These are phyloP conservation scores for Xerus rutilus DNA, from an alignment of 2,797 vertebrate species.

Conservation along the genomic window DNA sequence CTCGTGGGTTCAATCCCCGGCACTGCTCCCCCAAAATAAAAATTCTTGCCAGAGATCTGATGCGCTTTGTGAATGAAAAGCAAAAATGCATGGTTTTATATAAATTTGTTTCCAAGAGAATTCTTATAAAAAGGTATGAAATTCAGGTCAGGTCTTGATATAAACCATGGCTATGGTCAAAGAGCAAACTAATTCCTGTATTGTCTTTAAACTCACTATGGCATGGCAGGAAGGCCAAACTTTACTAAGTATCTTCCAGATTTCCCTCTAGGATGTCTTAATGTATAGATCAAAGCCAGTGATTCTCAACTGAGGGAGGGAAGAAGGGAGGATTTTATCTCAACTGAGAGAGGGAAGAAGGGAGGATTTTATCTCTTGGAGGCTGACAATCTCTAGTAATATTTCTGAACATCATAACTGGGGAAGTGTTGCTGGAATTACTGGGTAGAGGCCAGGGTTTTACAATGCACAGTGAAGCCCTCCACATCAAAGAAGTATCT, in stretches of 20 bases:
- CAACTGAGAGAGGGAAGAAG: not conserved
- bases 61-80: not conserved
- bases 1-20: too few species aligned
- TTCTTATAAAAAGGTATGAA: not conserved
- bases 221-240: not conserved
- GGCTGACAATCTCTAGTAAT: not conserved
- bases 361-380: not conserved
- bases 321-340: too few species aligned
- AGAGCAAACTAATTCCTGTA: not conserved
- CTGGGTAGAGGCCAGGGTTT: not conserved
- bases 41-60: constrained; percentile 45
- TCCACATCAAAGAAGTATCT: not conserved
- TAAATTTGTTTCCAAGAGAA: not conserved
- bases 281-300: not conserved
- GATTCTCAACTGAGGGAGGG: not conserved
- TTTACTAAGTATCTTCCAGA: not conserved
- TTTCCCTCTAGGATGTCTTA: not conserved
- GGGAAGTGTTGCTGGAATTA: not conserved
- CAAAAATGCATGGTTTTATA: not conserved
- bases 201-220: not conserved
- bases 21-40: not conserved
- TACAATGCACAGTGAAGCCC: not conserved
- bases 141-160: not conserved
- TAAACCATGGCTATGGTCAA: not conserved
- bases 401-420: not conserved